phyloP scores from a whole-genome alignment of 53 echinoderm and acorn worm species.

The Arbacia lixula region DNA sequence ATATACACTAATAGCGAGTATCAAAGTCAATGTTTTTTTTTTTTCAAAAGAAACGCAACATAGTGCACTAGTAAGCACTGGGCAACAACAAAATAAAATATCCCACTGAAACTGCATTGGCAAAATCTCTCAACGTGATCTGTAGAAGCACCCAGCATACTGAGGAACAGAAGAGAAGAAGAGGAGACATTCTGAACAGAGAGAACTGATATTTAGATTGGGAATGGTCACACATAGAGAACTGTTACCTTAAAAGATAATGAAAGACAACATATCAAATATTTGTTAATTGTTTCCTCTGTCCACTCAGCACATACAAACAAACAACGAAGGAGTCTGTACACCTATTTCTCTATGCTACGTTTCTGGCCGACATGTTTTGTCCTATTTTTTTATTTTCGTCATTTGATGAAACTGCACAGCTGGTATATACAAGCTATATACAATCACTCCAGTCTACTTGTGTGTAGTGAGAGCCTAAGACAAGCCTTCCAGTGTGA shows the following conservation, averaged over 20 bases:
- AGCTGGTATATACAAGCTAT: background rate
- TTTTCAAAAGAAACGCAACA: background rate
- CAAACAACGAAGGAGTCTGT: background rate
- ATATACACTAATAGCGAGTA: constrained; percentile 21
- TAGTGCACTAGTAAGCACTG: background rate
- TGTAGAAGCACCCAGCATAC: too few relatives aligned
- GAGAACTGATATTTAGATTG: too few relatives aligned
- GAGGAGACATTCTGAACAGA: too few relatives aligned
- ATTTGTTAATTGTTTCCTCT: background rate
- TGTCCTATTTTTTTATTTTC: background rate
- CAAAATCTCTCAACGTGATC: constrained; percentile 23
- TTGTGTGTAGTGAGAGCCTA: too few relatives aligned
- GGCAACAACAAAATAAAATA: background rate
- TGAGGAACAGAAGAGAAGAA: background rate
- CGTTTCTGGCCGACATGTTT: background rate
- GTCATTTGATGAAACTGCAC: background rate
- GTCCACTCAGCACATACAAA: background rate
- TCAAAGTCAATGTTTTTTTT: constrained; percentile 1
- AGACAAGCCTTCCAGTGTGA: too few relatives aligned
- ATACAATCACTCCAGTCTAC: background rate
- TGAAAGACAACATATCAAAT: constrained; percentile 63
- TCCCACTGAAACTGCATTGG: background rate
- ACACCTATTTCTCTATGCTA: background rate
- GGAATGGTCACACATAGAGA: constrained; percentile 53
- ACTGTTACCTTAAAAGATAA: constrained; percentile 58